Evolutionary conservation across 2,113 vertebrate species (phyloP).

Genomic region (Ammodytes dubius): DNA sequence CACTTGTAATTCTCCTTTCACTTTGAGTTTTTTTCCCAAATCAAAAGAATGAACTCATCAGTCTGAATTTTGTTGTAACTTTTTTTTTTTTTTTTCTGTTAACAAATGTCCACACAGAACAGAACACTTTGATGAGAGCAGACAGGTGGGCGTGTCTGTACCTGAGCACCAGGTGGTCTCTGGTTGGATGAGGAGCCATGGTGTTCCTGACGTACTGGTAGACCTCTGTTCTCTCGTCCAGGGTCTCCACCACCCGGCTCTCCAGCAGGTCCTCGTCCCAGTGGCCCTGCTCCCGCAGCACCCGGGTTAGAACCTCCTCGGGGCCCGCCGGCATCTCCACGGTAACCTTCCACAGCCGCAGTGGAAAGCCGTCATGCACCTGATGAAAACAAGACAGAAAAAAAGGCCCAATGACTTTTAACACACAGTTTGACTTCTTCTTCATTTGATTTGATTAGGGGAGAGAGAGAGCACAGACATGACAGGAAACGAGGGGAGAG

Average conservation of each 20-base stretch:
- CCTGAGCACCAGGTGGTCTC: constrained; percentile 95
- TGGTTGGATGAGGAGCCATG: constrained; percentile 94
- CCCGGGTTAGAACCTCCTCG: constrained; percentile 90
- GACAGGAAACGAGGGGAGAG: neutral
- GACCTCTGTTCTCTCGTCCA: constrained; percentile 92
- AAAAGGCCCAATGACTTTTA: neutral
- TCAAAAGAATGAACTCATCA: no score
- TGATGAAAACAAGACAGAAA: constrained; percentile 58
- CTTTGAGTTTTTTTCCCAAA: no score
- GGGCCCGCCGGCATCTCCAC: constrained; percentile 91
- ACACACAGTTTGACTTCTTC: neutral
- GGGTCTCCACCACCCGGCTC: constrained; percentile 90
- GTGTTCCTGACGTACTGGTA: constrained; percentile 94
- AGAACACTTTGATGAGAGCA: no score
- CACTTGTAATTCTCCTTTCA: no score
- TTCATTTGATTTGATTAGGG: neutral
- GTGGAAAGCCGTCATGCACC: constrained; percentile 93
- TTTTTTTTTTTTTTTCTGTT: no score
- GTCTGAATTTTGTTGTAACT: no score
- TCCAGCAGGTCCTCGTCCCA: constrained; percentile 98
- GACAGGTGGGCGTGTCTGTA: constrained; percentile 60
- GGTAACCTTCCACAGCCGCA: constrained; percentile 93
- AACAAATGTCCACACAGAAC: neutral
- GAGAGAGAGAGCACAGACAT: neutral
- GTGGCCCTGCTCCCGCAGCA: constrained; percentile 92